Percentiles rank a stretch among this genome's conserved stretches.
phyloP scores from a whole-genome alignment of 2,113 vertebrate genomes.

The Ochotona curzoniae region DNA sequence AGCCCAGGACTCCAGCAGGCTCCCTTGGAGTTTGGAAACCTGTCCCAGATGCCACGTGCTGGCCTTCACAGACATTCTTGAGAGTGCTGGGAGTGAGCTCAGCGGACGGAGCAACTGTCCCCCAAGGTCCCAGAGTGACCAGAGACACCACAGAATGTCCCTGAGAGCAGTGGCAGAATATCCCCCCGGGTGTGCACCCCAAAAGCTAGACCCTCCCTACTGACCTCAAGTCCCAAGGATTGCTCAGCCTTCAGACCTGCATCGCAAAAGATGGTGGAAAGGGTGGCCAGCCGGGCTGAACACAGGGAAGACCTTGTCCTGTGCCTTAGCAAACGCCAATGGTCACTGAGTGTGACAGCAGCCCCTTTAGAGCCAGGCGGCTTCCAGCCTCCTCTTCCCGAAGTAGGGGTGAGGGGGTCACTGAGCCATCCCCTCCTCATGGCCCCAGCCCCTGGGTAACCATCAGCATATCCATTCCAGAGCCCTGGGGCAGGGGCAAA shows the following conservation, averaged over 20 bases:
- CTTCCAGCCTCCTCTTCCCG: background rate
- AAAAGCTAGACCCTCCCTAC: background rate
- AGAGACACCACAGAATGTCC: background rate
- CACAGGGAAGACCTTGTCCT: background rate
- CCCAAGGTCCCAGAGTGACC: background rate
- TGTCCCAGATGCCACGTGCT: background rate
- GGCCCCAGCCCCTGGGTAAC: slow-evolving; percentile 7
- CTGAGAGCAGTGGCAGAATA: too few relatives aligned
- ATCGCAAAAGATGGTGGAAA: background rate
- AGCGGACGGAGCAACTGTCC: background rate
- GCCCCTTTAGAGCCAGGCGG: background rate
- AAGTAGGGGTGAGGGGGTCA: background rate
- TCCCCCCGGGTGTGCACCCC: background rate
- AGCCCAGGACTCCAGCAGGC: background rate
- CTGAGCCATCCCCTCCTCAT: background rate
- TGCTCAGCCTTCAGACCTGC: rapidly evolving
- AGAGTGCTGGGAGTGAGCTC: slow-evolving; percentile 38
- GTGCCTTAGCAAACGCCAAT: background rate
- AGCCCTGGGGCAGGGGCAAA: background rate
- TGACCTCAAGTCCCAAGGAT: background rate
- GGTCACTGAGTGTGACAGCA: background rate
- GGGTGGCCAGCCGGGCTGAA: rapidly evolving
- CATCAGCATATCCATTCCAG: background rate
- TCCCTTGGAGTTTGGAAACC: background rate
- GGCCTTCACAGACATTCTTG: background rate